These are phyloP conservation scores for Aethina tumida DNA, from an alignment of 1,140 invertebrate species.

Conservation along the genomic window DNA sequence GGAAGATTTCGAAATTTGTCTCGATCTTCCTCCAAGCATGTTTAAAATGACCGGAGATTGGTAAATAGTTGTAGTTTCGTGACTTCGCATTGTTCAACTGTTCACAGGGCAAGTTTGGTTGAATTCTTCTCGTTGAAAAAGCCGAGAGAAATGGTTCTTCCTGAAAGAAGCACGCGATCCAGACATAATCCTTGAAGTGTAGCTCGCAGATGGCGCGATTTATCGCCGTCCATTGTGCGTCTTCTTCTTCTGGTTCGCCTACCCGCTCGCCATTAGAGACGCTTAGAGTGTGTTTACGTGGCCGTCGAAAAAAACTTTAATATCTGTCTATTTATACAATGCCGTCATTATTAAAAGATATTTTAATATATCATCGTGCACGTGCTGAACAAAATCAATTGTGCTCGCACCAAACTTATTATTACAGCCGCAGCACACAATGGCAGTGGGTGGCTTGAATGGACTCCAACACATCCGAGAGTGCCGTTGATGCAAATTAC, in stretches of 20 bases:
- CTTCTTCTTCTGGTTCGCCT: too few relatives aligned
- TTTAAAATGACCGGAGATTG: too few relatives aligned
- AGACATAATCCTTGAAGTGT: neutral
- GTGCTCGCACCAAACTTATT: slow-evolving; percentile 29
- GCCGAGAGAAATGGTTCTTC: too few relatives aligned
- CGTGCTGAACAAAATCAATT: slow-evolving; percentile 32
- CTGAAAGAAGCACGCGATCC: neutral
- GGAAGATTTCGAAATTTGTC: too few relatives aligned
- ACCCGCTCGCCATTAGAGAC: too few relatives aligned
- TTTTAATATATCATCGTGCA: slow-evolving; percentile 34
- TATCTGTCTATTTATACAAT: slow-evolving; percentile 29
- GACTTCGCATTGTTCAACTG: too few relatives aligned
- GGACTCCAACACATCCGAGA: slow-evolving; percentile 28
- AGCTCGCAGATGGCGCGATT: neutral
- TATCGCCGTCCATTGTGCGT: too few relatives aligned
- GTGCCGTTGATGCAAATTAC: slow-evolving; percentile 25
- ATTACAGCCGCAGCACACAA: slow-evolving; percentile 30
- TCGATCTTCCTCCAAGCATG: too few relatives aligned
- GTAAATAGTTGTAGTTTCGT: too few relatives aligned
- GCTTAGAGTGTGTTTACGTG: slow-evolving; percentile 6
- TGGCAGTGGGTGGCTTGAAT: slow-evolving; percentile 30
- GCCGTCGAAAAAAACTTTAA: slow-evolving; percentile 9
- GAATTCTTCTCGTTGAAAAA: too few relatives aligned
- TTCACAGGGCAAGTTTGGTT: too few relatives aligned
- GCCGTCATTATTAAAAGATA: slow-evolving; percentile 31